phyloP scores from a whole-genome alignment of 1,140 invertebrate species.

The Hycleus phaleratus region DNA sequence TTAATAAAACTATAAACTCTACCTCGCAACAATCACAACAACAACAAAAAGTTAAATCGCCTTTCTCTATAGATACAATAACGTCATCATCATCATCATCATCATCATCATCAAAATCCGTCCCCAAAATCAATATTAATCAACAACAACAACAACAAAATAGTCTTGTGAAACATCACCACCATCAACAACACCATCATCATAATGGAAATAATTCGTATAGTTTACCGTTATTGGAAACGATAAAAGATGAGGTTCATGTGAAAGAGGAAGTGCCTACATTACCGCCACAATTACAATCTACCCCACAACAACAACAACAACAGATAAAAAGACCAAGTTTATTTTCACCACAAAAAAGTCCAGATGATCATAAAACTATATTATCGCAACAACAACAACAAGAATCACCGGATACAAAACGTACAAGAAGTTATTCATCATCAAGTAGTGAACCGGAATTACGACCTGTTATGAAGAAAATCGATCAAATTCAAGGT shows the following conservation, averaged over 20 bases:
- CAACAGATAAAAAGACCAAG: slow-evolving; percentile 34
- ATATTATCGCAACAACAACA: slow-evolving; percentile 18
- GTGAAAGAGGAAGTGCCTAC: not conserved
- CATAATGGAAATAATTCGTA: slow-evolving; percentile 5
- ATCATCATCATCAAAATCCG: slow-evolving; percentile 27
- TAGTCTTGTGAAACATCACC: not conserved
- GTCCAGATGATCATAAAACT: slow-evolving; percentile 32
- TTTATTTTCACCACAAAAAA: slow-evolving; percentile 49
- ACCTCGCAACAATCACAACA: slow-evolving; percentile 23
- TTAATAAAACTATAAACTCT: slow-evolving; percentile 30
- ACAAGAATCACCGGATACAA: slow-evolving; percentile 14
- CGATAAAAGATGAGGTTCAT: not conserved
- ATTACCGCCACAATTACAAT: not conserved
- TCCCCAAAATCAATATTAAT: slow-evolving; percentile 26
- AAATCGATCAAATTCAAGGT: slow-evolving; percentile 40
- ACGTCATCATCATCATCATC: not conserved
- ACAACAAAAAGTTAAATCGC: slow-evolving; percentile 33
- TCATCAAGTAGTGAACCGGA: slow-evolving; percentile 39
- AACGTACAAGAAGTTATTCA: slow-evolving; percentile 25
- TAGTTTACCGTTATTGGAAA: not conserved
- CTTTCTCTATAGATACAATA: slow-evolving; percentile 29
- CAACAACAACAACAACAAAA: not conserved
- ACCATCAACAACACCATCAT: not conserved
- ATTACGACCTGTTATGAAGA: slow-evolving; percentile 38
- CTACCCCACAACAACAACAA: slow-evolving; percentile 8